Conservation (phyloP, 1,140 invertebrate genomes). For the Lordiphosa clarofinis region DNA sequence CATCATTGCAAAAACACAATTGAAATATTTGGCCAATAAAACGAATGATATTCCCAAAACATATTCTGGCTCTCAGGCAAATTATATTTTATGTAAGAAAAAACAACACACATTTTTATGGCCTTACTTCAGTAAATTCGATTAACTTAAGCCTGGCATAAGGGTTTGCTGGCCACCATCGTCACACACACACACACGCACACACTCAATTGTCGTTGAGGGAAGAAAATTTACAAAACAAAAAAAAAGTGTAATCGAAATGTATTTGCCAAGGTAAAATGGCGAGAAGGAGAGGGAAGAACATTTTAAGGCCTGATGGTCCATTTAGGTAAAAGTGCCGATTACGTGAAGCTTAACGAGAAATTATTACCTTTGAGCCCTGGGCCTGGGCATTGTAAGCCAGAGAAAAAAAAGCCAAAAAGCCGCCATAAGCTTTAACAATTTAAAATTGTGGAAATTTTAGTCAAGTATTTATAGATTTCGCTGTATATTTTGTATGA, state of each 20-base stretch:
- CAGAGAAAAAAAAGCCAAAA: no score
- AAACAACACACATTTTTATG: conserved; percentile 35
- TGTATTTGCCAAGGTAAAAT: conserved; percentile 51
- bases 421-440: no score
- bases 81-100: conserved; percentile 60
- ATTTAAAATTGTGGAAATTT: no score
- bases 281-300: conserved; percentile 2
- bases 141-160: conserved; percentile 53
- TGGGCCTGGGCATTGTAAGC: conserved; percentile 1
- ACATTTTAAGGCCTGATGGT: conserved; percentile 75
- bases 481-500: no score
- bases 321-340: conserved; percentile 75
- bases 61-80: conserved; percentile 56
- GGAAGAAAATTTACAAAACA: conserved; percentile 47
- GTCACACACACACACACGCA: neutral
- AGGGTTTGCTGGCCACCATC: conserved; percentile 12
- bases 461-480: no score
- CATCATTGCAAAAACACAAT: conserved; percentile 34
- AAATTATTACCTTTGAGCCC: conserved; percentile 66
- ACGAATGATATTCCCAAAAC: conserved; percentile 31
- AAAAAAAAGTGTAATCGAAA: conserved; percentile 67
- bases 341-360: conserved; percentile 70
- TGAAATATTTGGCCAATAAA: conserved; percentile 34
- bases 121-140: conserved; percentile 47
- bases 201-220: conserved; percentile 59